Percentiles rank a stretch among this genome's conserved stretches.
Conservation (phyloP, 2,888 invertebrate genomes). For the Ecliptopera silaceata region DNA sequence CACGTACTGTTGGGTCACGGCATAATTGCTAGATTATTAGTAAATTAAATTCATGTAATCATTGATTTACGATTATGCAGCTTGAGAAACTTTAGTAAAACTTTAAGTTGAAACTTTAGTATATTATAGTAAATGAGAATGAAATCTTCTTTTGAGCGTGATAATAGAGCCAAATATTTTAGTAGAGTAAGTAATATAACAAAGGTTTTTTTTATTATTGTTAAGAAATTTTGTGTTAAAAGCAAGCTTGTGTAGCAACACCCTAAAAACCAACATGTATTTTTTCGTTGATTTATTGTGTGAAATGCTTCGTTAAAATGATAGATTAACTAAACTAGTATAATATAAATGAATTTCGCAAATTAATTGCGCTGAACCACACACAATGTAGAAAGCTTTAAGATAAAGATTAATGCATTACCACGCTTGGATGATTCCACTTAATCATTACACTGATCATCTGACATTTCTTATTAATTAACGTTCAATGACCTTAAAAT, state of each 20-base stretch:
- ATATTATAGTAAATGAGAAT: not conserved
- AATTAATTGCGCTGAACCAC: not conserved
- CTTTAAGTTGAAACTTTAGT: no score
- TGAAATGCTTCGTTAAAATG: not conserved
- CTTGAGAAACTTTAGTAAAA: no score
- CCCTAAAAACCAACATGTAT: not conserved
- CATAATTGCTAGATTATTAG: not conserved
- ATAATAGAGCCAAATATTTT: no score
- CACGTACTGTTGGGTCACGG: conserved; percentile 11
- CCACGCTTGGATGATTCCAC: conserved; percentile 37
- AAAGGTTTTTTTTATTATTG: no score
- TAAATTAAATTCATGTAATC: not conserved
- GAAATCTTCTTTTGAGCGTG: no score
- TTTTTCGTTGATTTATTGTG: not conserved
- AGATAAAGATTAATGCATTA: conserved; percentile 38
- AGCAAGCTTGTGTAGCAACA: not conserved
- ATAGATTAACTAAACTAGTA: not conserved
- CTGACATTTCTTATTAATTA: conserved; percentile 38
- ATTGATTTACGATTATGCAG: not conserved
- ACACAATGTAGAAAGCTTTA: conserved; percentile 30
- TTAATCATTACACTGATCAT: conserved; percentile 37
- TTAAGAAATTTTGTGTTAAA: no score
- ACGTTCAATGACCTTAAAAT: conserved; percentile 24
- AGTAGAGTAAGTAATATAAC: no score
- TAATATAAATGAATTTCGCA: not conserved